These are phyloP conservation scores for Cheirogaleus major DNA, from an alignment of 2,797 vertebrate genomes.

Conservation along the genomic window DNA sequence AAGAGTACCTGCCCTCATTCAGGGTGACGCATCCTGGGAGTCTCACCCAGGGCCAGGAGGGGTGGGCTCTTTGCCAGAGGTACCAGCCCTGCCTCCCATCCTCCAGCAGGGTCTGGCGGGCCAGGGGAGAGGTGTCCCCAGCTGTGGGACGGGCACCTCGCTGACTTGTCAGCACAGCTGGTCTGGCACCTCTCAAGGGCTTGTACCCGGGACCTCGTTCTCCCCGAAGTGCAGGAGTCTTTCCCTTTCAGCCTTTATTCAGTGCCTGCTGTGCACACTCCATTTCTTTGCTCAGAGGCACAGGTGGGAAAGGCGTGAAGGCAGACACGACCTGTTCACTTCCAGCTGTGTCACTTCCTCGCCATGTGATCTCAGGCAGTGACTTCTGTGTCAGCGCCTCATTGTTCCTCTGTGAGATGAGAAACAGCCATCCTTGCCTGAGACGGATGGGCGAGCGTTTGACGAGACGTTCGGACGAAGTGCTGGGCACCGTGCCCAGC, in stretches of 20 bases:
- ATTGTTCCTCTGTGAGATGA: neutral
- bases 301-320: neutral
- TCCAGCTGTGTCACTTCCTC: neutral
- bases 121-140: neutral
- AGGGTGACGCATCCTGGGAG: neutral
- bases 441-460: neutral
- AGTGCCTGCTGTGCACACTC: neutral
- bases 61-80: neutral
- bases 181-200: neutral
- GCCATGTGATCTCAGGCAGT: neutral
- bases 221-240: neutral
- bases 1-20: neutral
- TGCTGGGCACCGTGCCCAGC: rapidly evolving
- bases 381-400: neutral
- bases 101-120: neutral
- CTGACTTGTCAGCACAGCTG: neutral
- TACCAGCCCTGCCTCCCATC: neutral
- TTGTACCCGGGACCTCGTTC: neutral
- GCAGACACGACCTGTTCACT: neutral
- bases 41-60: neutral
- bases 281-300: neutral
- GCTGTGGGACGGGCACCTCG: neutral
- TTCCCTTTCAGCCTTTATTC: neutral
- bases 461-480: neutral
- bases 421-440: neutral